Evolutionary conservation across 2,888 invertebrate species (phyloP), one percentile per base, ranked within the genome.

Genomic region (Netelia inedita): DNA sequence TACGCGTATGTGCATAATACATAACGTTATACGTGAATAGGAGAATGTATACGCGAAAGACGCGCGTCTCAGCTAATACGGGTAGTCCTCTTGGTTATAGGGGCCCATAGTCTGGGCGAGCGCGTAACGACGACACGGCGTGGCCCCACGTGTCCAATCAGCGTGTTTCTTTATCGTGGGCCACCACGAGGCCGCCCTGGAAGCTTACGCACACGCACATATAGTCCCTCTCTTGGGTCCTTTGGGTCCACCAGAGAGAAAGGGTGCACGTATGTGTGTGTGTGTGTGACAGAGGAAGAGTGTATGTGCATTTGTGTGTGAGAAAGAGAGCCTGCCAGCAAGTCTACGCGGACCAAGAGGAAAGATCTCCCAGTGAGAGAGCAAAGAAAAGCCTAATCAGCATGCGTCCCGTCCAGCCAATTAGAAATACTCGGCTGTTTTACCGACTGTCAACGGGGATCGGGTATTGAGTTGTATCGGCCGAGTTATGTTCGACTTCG

Each of bases 381-480:
- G 89, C 89, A 91, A 91, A 92, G 91, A 92, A 92, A 92, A 92
- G 90, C 90, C 92, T 93, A 92, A 93, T 93, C 92, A 93, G 91
- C 93, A 92, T 93, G 92, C 93, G 91, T 91, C 89, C 90, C 91
- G 89, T 91, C 89, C 91, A 93, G 92, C 92, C 92, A 93, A 93
- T 93, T 93, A 93, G 93, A 92, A 92, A 93, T 92, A 91, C 90
- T 91, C 93, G 85, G 86, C 88, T 93, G 93, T 93, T 93, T 93
- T 93, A 93, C 93, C 92, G 91, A 93, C 93, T 92, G 93, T 92
- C 92, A 92, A 91, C 89, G 90, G 74, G 89, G 88, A 90, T 90
- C 91, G 91, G 57, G 91, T 93, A 93, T 93, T 93, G 93, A 93
- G 93, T 93, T 93, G 93, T 93, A 93, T 92, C 92, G 91, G 91